These are phyloP conservation scores for Plusia festucae DNA, from an alignment of 2,888 invertebrate genomes.

Conservation along the genomic window DNA sequence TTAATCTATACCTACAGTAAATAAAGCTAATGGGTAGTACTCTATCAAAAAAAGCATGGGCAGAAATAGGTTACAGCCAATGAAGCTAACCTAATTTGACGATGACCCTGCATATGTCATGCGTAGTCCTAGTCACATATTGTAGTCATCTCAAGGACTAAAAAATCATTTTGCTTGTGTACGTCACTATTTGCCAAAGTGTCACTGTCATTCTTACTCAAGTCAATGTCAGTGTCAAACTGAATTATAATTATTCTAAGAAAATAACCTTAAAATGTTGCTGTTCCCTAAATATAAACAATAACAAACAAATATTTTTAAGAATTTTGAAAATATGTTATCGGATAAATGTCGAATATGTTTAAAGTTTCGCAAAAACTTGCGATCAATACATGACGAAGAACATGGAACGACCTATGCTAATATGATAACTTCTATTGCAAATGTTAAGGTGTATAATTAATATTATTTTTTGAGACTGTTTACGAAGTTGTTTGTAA, in stretches of 20 bases:
- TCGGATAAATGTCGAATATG: conserved; percentile 76
- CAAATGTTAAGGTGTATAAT: conserved; percentile 65
- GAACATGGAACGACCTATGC: conserved; percentile 61
- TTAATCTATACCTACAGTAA: not conserved
- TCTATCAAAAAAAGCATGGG: not conserved
- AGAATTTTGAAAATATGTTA: conserved; percentile 3
- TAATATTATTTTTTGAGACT: conserved; percentile 40
- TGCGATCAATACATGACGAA: conserved; percentile 61
- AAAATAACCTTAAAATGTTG: conserved; percentile 1
- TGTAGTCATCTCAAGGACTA: conserved; percentile 2
- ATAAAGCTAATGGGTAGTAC: not conserved
- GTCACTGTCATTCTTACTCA: not conserved
- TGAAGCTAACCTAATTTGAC: not conserved
- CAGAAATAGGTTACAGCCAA: conserved; percentile 2
- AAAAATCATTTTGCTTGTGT: not conserved
- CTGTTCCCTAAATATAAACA: too few relatives aligned
- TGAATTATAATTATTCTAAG: not conserved
- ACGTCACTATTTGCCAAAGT: not conserved
- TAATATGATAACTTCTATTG: conserved; percentile 68
- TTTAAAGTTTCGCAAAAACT: conserved; percentile 62
- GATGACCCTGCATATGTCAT: conserved; percentile 4
- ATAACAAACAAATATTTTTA: not conserved
- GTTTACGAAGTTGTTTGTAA: too few relatives aligned
- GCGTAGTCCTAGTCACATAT: not conserved
- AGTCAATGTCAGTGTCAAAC: conserved; percentile 1